Base-by-base conservation (phyloP, 1,140 invertebrate genomes). In the Drosophila yakuba region DNA sequence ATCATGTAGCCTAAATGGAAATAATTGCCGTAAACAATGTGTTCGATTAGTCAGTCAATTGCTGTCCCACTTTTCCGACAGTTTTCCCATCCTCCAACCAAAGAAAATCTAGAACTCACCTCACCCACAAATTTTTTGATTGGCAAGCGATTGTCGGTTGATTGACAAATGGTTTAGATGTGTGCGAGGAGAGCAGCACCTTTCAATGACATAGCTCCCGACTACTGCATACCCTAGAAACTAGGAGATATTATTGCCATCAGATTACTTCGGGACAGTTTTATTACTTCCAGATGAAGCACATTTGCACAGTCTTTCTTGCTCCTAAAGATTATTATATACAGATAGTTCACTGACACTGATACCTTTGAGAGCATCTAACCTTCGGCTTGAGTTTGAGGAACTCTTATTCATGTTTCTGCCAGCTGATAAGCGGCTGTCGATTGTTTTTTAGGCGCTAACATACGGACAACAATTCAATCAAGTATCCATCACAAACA, bases 101-200 rank as follows among this genome's bases (percentile, higher is more conserved):
- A 35, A 62, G 36, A 36, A 48, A 25, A 20, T 36, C 1, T 55
- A 69, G 47, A 55, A 47, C 52, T 38, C 32, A 54, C 61, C 47
- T 54, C 64, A 69, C 50, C 43, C 61, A 57, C 44, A 17, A 38
- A 25, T 51, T 32, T 28, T 11, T 67, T 75, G 81, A 84, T 84
- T 84, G 81, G 52, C 77, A 85, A 66, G 51, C 69, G 81, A 84
- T 84, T 80, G 81, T 63, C 75, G 61, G 47, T 85, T 84, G 77
- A 85, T 80, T 80, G 81, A 85, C 81, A 85, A 84, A 85, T 61
- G 85, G 56, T 64, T 54, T 45, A 39, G 35, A 28, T 25, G 38
- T 59, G 55, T 39, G 67, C 32, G 64, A 51, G 36, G 6, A 11
- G 28, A 28, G 51, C 41, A 17, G 8, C 5, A 44, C 25, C 36